Percentiles rank a stretch among this genome's conserved stretches.
These are phyloP conservation scores for Leptobrachium leishanense DNA, from an alignment of 2,113 vertebrate genomes.

Conservation along the genomic window DNA sequence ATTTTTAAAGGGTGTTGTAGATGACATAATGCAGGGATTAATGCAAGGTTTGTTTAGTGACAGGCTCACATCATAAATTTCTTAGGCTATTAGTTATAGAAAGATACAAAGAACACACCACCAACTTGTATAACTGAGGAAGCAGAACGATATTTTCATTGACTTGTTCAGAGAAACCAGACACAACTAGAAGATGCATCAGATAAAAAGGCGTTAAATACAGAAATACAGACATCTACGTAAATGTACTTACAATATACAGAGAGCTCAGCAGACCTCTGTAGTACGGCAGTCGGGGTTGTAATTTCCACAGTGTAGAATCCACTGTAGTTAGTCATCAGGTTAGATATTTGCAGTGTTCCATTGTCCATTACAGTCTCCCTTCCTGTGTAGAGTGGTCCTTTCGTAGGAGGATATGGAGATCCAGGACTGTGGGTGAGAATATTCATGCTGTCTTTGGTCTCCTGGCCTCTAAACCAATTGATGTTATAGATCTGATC, in stretches of 20 bases:
- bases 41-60: too few species aligned
- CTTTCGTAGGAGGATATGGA: not conserved
- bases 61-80: too few species aligned
- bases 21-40: too few species aligned
- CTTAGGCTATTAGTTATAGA: too few species aligned
- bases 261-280: not conserved
- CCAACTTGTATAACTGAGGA: too few species aligned
- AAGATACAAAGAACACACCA: too few species aligned
- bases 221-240: too few species aligned
- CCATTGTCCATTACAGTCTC: not conserved
- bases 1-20: too few species aligned
- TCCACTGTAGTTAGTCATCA: slow-evolving; percentile 10
- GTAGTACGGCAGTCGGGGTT: not conserved
- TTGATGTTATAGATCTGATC: not conserved
- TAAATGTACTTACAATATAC: slow-evolving; percentile 15
- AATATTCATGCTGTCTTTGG: not conserved
- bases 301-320: slow-evolving; percentile 3
- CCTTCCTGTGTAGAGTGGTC: not conserved
- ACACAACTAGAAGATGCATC: too few species aligned
- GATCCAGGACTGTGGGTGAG: not conserved
- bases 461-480: slow-evolving; percentile 10
- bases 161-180: too few species aligned
- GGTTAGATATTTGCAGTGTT: slow-evolving; percentile 16
- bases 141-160: too few species aligned
- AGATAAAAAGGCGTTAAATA: too few species aligned